A percentile compares a stretch with the other conserved stretches of the same genome.
Evolutionary conservation across 2,888 invertebrate genomes (phyloP).

Genomic region (Aquatica leii): DNA sequence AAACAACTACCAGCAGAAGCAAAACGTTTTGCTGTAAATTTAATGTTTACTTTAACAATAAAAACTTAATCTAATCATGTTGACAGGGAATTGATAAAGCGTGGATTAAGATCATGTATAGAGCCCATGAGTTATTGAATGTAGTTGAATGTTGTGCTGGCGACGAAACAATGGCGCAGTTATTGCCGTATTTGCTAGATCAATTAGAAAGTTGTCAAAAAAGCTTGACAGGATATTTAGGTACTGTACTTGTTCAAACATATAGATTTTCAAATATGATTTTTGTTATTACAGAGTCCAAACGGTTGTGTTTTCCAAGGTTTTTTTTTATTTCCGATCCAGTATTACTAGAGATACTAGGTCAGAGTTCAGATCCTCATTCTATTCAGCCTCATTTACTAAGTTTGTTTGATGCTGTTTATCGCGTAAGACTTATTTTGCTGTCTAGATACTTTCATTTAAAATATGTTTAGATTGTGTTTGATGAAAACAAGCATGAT

Average conservation of each 20-base stretch:
- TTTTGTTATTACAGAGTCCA: slow-evolving; percentile 76
- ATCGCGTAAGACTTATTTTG: slow-evolving; percentile 63
- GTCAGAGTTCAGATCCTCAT: slow-evolving; percentile 88
- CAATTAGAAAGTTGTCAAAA: slow-evolving; percentile 92
- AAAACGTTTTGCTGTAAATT: slow-evolving; percentile 73
- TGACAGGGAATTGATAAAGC: slow-evolving; percentile 81
- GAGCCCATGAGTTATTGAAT: slow-evolving; percentile 82
- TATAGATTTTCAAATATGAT: no score
- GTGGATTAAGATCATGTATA: slow-evolving; percentile 87
- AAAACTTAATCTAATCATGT: background rate
- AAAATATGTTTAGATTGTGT: slow-evolving; percentile 65
- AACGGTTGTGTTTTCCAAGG: slow-evolving; percentile 83
- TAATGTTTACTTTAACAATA: background rate
- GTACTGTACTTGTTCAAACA: slow-evolving; percentile 43
- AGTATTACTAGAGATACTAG: slow-evolving; percentile 85
- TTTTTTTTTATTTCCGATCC: slow-evolving; percentile 94
- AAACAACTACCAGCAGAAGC: slow-evolving; percentile 85
- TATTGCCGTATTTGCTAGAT: slow-evolving; percentile 81
- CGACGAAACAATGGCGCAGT: slow-evolving; percentile 81
- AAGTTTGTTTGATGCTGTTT: slow-evolving; percentile 87
- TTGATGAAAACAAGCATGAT: slow-evolving; percentile 67
- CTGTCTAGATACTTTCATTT: background rate
- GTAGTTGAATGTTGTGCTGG: slow-evolving; percentile 85
- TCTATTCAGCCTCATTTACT: slow-evolving; percentile 85
- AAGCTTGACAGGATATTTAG: slow-evolving; percentile 78